Evolutionary conservation across 2,888 invertebrate genomes (phyloP).

Genomic region (Metellina segmentata): DNA sequence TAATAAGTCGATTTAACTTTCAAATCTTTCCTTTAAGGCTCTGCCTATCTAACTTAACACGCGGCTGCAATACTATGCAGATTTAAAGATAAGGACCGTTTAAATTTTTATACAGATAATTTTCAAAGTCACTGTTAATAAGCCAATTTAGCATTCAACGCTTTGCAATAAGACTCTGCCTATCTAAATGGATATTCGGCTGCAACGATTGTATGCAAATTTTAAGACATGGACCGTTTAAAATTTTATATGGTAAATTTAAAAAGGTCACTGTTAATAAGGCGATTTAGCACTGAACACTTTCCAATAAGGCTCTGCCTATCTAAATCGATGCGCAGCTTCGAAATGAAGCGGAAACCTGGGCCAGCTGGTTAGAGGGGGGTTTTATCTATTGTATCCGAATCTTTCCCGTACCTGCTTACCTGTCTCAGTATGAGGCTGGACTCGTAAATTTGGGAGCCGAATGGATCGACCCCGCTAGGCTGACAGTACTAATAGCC

Average conservation of each 20-base stretch:
- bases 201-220: not conserved
- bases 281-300: constrained; percentile 24
- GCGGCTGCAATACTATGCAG: no score
- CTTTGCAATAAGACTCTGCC: not conserved
- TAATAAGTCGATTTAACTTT: no score
- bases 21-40: no score
- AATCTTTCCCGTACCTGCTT: constrained; percentile 21
- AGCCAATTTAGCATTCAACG: not conserved
- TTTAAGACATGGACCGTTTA: no score
- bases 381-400: constrained; percentile 66
- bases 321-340: constrained; percentile 19
- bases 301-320: constrained; percentile 26
- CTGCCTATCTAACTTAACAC: no score
- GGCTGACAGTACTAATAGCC: constrained; percentile 73
- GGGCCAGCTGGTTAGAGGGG: constrained; percentile 48
- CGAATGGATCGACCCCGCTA: constrained; percentile 51
- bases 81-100: no score
- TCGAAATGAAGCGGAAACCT: constrained; percentile 33
- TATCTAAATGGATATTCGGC: not conserved
- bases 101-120: no score
- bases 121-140: not conserved
- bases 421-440: constrained; percentile 69
- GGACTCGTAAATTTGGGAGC: constrained; percentile 61
- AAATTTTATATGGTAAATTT: not conserved
- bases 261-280: constrained; percentile 17